Base-by-base conservation (phyloP, 2,888 invertebrate species). In the Heliconius ethilla region DNA sequence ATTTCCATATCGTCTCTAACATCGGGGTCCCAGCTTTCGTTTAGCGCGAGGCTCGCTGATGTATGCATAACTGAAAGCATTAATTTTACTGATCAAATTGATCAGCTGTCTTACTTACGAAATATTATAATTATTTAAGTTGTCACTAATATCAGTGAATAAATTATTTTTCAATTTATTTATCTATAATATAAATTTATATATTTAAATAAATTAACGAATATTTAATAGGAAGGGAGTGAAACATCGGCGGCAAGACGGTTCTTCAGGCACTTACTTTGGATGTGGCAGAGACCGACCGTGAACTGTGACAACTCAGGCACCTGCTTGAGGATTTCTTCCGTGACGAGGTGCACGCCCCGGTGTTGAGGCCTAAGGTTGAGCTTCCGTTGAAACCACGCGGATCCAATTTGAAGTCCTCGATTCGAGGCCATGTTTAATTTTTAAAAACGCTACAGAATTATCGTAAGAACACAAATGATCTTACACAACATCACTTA, bases 1-100 rank as follows among this genome's bases (percentile, higher is more conserved):
- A 99, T 99, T 95, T 99, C 99, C 98, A 99, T 99, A 92, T 99
- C 99, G 91, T 98, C 98, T 94, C 98, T 96, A 82, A 99, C 99
- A 94, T 98, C 98, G 83, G 98, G 98, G 95, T 99, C 99, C 99
- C 99, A 99, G 95, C 98, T 99, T 96, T 99, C 99, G 94, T 99
- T 99, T 91, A 99, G 95, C 86, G 98, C 98, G 92, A 99, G 96
- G 95, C 99, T 99, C 90, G 99, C 99, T 89, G 99, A 99, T 89
- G 99, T 99, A 95, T 99, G 99, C 95, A 99, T 96, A 94, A 99
- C 99, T 99, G 96, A 87, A 96, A 96, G 62, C 37, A 75, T 51
- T 33, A 74, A 78, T 78, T 76, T 76, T 59, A 77, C 81, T 80
- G 76, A 78, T 78, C 62, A 77, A 75, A 76, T 55, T 62, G 76